These are phyloP conservation scores for Romanogobio albipinnatus DNA, from an alignment of 2,113 vertebrate species.

Conservation along the genomic window DNA sequence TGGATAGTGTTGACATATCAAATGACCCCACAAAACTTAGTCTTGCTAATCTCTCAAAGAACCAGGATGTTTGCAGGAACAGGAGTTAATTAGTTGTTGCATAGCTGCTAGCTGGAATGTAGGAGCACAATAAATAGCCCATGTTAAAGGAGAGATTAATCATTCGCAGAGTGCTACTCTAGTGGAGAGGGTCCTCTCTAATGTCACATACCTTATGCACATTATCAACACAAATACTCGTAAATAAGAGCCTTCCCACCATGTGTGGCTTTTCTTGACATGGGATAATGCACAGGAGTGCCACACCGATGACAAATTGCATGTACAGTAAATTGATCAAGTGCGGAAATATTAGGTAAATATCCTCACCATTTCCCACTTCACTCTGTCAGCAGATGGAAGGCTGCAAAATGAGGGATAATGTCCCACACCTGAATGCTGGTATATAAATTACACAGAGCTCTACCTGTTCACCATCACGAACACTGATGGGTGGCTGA, in stretches of 20 bases:
- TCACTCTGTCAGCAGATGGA: constrained; percentile 59
- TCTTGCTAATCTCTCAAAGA: constrained; percentile 50
- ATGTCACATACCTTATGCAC: constrained; percentile 41
- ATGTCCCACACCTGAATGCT: constrained; percentile 55
- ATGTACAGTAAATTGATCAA: constrained; percentile 57
- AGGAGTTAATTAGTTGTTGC: constrained; percentile 50
- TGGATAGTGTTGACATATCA: neutral
- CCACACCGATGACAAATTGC: constrained; percentile 43
- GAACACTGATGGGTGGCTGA: constrained; percentile 12
- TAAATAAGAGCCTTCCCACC: constrained; percentile 54
- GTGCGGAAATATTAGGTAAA: constrained; percentile 62
- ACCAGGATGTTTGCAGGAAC: constrained; percentile 35
- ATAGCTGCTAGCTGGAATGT: constrained; percentile 26
- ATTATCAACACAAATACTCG: constrained; percentile 43
- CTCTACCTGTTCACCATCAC: constrained; percentile 29
- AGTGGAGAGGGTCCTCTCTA: constrained; percentile 36
- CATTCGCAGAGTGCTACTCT: constrained; percentile 43
- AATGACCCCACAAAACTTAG: constrained; percentile 32
- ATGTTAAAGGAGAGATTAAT: constrained; percentile 44
- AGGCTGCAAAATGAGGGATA: constrained; percentile 56
- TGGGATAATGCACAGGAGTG: constrained; percentile 51
- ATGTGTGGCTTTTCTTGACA: constrained; percentile 58
- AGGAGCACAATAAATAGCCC: constrained; percentile 24
- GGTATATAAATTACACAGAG: constrained; percentile 57
- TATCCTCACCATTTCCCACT: constrained; percentile 40